Evolutionary conservation across 1,140 invertebrate species (phyloP).

Genomic region (Hyphantria cunea): DNA sequence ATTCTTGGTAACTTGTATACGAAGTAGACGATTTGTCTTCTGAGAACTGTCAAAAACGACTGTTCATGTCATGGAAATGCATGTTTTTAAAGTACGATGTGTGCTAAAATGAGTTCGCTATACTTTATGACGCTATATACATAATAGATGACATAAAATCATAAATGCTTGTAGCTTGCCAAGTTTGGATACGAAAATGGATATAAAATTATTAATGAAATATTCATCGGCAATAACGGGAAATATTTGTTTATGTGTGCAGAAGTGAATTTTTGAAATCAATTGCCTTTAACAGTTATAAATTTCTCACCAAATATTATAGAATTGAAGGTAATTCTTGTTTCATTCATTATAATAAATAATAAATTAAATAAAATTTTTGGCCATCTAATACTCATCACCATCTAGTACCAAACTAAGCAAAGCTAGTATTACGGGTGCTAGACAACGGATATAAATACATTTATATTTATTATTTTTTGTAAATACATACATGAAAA

Average conservation of each 20-base stretch:
- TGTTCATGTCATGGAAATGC: constrained; percentile 40
- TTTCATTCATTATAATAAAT: too few relatives aligned
- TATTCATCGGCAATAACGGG: background rate
- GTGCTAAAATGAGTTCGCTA: constrained; percentile 10
- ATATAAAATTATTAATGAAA: constrained; percentile 9
- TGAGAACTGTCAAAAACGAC: constrained; percentile 36
- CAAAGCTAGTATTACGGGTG: too few relatives aligned
- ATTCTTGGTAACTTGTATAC: constrained; percentile 25
- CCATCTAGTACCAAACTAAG: too few relatives aligned
- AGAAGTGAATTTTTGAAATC: background rate
- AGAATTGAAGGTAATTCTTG: too few relatives aligned
- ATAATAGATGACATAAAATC: background rate
- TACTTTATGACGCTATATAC: constrained; percentile 6
- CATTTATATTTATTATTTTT: too few relatives aligned
- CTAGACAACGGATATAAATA: too few relatives aligned
- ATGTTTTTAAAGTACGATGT: constrained; percentile 11
- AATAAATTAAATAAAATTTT: too few relatives aligned
- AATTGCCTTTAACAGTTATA: background rate
- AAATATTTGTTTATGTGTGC: background rate
- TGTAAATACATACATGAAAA: too few relatives aligned
- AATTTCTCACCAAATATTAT: too few relatives aligned
- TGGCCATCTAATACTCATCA: too few relatives aligned
- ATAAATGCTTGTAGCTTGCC: constrained; percentile 15
- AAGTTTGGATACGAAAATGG: constrained; percentile 9
- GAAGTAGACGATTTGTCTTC: constrained; percentile 37